These are phyloP conservation scores for Scatophagus argus DNA, from an alignment of 2,113 vertebrate genomes.

Conservation along the genomic window DNA sequence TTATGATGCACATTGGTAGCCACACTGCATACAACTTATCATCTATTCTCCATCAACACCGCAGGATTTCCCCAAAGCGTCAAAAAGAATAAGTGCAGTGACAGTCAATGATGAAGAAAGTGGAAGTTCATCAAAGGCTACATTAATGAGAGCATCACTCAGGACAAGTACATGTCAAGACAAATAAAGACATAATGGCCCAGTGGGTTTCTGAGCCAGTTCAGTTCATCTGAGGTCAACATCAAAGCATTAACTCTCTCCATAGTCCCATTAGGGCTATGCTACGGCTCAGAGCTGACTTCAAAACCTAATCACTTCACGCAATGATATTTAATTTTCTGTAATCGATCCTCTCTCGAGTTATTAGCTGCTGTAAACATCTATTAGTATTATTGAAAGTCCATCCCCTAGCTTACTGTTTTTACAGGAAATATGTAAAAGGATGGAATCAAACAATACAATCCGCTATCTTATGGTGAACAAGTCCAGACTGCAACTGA, in stretches of 20 bases:
- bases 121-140: background rate
- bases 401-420: too few species aligned
- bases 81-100: background rate
- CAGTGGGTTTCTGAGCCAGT: conserved; percentile 25
- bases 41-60: background rate
- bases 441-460: too few species aligned
- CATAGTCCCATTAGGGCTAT: conserved; percentile 37
- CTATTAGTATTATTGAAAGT: too few species aligned
- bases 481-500: too few species aligned
- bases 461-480: too few species aligned
- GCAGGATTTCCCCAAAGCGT: background rate
- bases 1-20: background rate
- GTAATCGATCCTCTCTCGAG: conserved; percentile 11
- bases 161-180: conserved; percentile 3
- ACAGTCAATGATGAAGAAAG: background rate
- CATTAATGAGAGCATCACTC: background rate
- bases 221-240: conserved; percentile 45
- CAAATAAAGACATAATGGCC: conserved; percentile 8
- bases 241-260: conserved; percentile 43
- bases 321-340: conserved; percentile 46
- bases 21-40: background rate
- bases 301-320: conserved; percentile 53
- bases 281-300: conserved; percentile 14
- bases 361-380: too few species aligned
- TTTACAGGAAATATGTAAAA: too few species aligned